Percentiles rank a stretch among this genome's conserved stretches.
Evolutionary conservation across 2,888 invertebrate genomes (phyloP).

Genomic region (Junonia oenone): DNA sequence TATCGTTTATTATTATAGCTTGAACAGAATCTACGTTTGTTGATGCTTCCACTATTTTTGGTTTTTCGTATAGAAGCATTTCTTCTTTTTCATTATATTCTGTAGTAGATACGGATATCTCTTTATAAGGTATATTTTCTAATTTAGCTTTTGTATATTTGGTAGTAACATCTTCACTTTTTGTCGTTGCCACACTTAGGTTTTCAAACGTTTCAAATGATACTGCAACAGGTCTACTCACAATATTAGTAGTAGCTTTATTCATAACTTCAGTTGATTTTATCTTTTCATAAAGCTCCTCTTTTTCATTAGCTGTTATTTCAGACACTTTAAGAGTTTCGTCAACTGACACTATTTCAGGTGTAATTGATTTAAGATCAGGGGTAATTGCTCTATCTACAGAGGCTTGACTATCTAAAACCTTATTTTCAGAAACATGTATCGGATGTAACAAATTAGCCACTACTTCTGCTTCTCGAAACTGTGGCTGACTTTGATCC

Average conservation of each 20-base stretch:
- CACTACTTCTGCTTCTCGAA: constrained; percentile 55
- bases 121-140: constrained; percentile 73
- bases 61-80: constrained; percentile 34
- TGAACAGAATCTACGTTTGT: constrained; percentile 54
- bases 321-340: constrained; percentile 55
- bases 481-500: constrained; percentile 39
- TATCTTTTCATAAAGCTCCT: constrained; percentile 41
- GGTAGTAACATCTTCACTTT: constrained; percentile 30
- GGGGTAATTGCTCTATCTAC: constrained; percentile 42
- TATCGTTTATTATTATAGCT: constrained; percentile 75
- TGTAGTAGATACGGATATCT: constrained; percentile 74
- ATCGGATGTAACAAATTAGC: constrained; percentile 49
- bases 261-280: constrained; percentile 36
- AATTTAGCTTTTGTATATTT: constrained; percentile 63
- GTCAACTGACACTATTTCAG: constrained; percentile 45
- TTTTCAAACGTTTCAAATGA: constrained; percentile 68
- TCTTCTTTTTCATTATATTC: constrained; percentile 80
- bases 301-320: constrained; percentile 59
- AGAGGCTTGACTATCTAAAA: constrained; percentile 62
- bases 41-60: constrained; percentile 39
- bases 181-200: constrained; percentile 49
- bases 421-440: constrained; percentile 58
- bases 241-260: constrained; percentile 63
- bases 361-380: constrained; percentile 45
- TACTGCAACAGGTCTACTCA: constrained; percentile 71